Evolutionary conservation across 2,888 invertebrate genomes (phyloP).

Genomic region (Trisateles emortualis): DNA sequence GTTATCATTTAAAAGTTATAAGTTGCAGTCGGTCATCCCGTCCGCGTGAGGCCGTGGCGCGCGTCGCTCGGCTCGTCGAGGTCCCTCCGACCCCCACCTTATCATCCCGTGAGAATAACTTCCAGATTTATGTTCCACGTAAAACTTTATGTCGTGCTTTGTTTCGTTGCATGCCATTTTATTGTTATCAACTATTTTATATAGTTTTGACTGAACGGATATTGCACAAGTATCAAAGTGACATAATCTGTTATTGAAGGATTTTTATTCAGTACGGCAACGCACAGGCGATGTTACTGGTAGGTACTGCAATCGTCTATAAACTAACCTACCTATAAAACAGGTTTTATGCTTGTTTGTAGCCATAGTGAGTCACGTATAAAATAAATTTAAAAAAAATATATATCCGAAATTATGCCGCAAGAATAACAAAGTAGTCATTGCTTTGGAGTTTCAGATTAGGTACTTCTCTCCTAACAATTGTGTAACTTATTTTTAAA

Average conservation of each 20-base stretch:
- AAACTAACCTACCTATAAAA: too few species aligned
- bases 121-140: slow-evolving; percentile 82
- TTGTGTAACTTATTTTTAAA: background rate
- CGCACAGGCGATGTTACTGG: too few species aligned
- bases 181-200: slow-evolving; percentile 58
- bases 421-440: too few species aligned
- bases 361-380: too few species aligned
- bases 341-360: too few species aligned
- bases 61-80: slow-evolving; percentile 30
- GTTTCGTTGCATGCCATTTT: slow-evolving; percentile 67
- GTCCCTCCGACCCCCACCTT: slow-evolving; percentile 68
- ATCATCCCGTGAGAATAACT: slow-evolving; percentile 85
- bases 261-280: too few species aligned
- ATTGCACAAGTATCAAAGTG: background rate
- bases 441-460: too few species aligned
- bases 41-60: slow-evolving; percentile 4
- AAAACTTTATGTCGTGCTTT: slow-evolving; percentile 83
- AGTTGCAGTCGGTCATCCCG: slow-evolving; percentile 31
- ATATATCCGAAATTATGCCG: too few species aligned
- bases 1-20: slow-evolving; percentile 43
- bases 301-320: too few species aligned
- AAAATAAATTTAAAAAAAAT: too few species aligned
- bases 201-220: background rate
- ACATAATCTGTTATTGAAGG: too few species aligned
- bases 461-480: too few species aligned